Conservation (phyloP, 2,113 vertebrate species). For the Perognathus longimembris region DNA sequence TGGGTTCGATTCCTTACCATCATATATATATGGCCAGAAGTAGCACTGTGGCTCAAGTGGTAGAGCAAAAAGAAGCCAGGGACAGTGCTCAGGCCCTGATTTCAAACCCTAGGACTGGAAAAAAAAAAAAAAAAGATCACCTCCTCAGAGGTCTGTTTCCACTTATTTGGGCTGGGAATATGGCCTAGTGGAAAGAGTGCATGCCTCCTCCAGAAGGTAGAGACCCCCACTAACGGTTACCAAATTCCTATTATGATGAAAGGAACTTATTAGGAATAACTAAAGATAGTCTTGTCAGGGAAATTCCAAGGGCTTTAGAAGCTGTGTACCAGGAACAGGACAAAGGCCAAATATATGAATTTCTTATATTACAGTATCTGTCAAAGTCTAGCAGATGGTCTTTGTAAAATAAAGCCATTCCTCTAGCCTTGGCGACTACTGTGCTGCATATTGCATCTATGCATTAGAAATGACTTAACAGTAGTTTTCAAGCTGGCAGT, state of each 20-base stretch:
- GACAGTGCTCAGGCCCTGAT: no score
- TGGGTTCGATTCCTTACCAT: no score
- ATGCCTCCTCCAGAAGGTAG: no score
- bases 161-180: no score
- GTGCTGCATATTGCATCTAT: slow-evolving; percentile 24
- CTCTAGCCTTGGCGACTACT: not conserved
- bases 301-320: not conserved
- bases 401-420: slow-evolving; percentile 33
- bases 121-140: no score
- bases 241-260: not conserved
- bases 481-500: slow-evolving; percentile 17
- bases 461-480: slow-evolving; percentile 20
- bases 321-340: not conserved
- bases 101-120: no score
- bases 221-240: not conserved
- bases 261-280: not conserved
- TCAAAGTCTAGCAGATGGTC: not conserved
- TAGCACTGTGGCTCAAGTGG: no score
- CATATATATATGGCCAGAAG: no score
- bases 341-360: not conserved
- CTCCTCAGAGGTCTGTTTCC: no score
- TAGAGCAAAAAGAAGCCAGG: no score
- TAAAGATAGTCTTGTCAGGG: not conserved
- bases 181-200: no score
- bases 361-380: not conserved